Conservation (phyloP, 2,888 invertebrate genomes). For the Heliconius hortense region DNA sequence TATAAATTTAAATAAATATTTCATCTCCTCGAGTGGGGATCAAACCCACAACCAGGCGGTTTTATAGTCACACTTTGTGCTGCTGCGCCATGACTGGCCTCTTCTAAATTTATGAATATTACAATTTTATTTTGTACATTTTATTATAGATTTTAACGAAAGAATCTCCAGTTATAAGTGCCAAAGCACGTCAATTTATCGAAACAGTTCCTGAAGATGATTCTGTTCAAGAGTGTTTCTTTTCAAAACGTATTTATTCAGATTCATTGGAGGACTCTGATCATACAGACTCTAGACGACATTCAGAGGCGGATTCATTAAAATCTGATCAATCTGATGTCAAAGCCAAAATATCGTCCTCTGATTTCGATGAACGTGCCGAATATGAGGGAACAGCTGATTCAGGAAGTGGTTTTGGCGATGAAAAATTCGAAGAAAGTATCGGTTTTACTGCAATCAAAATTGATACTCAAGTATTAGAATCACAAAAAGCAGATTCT, state of each 20-base stretch:
- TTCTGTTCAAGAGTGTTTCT: conserved; percentile 80
- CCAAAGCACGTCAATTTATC: conserved; percentile 79
- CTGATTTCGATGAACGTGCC: conserved; percentile 77
- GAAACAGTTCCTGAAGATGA: conserved; percentile 81
- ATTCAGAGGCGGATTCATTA: conserved; percentile 78
- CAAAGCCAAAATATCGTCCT: conserved; percentile 75
- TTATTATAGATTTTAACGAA: conserved; percentile 60
- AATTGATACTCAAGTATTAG: conserved; percentile 61
- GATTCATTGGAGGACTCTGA: conserved; percentile 80
- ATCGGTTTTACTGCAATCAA: conserved; percentile 71
- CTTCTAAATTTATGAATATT: too few relatives aligned
- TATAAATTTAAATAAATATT: too few relatives aligned
- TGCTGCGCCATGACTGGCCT: too few relatives aligned
- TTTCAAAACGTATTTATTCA: conserved; percentile 78
- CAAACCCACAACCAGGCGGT: too few relatives aligned
- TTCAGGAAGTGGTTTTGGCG: conserved; percentile 78
- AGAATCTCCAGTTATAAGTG: conserved; percentile 78
- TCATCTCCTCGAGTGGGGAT: too few relatives aligned
- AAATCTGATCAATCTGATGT: conserved; percentile 79
- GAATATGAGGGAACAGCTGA: conserved; percentile 76
- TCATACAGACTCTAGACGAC: conserved; percentile 75
- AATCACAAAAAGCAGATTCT: conserved; percentile 67
- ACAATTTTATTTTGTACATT: conserved; percentile 12
- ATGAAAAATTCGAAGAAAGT: conserved; percentile 78
- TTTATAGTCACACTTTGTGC: too few relatives aligned